These are phyloP conservation scores for Pelusios castaneus DNA, from an alignment of 2,113 vertebrate genomes.

Conservation along the genomic window DNA sequence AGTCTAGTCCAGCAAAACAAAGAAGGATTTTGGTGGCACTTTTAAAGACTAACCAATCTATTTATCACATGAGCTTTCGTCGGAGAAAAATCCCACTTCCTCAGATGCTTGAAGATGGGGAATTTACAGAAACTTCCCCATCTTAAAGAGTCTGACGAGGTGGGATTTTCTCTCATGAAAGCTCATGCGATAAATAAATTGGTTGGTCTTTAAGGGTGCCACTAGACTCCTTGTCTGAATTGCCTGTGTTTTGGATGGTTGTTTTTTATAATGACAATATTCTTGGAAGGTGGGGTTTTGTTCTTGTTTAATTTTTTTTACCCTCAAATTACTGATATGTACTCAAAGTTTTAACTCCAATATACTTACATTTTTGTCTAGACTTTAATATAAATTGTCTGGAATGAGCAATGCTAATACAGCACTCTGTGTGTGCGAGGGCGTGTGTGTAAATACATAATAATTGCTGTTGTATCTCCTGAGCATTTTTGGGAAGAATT, in stretches of 20 bases:
- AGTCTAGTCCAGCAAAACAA: too few species aligned
- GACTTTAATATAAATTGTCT: neutral
- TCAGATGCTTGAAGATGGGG: too few species aligned
- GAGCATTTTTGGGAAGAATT: neutral
- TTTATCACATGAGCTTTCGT: too few species aligned
- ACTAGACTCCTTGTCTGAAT: too few species aligned
- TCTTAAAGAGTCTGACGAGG: too few species aligned
- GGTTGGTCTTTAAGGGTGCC: too few species aligned
- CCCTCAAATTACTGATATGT: neutral
- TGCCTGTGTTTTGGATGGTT: neutral
- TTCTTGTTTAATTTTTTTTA: neutral
- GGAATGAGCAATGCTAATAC: neutral
- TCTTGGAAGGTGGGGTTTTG: neutral
- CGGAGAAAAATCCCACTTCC: too few species aligned
- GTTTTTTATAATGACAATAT: neutral
- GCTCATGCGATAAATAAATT: too few species aligned
- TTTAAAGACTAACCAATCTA: too few species aligned
- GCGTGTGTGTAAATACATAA: neutral
- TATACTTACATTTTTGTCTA: neutral
- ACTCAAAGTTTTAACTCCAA: neutral
- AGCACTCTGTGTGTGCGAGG: neutral
- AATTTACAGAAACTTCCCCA: too few species aligned
- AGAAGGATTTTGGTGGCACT: too few species aligned
- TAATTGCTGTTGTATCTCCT: accelerated
- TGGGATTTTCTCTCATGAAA: too few species aligned